Percentiles rank a stretch among this genome's conserved stretches.
Conservation (phyloP, 2,888 invertebrate species). For the Ypsolopha scabrella region DNA sequence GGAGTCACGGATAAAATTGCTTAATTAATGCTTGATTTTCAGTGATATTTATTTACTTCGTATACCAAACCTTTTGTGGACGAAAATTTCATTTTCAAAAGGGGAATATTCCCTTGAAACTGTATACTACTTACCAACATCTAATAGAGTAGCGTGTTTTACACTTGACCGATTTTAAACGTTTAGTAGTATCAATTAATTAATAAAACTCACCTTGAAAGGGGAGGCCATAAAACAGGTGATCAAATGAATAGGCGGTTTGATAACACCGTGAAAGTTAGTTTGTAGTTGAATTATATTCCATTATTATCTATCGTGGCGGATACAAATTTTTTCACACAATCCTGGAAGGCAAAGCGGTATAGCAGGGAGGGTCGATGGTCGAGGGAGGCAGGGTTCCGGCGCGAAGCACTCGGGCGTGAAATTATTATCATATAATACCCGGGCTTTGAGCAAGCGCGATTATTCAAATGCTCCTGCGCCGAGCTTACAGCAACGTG, state of each 20-base stretch:
- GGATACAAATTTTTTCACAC: constrained; percentile 50
- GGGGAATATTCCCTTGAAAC: constrained; percentile 2
- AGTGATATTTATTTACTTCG: background rate
- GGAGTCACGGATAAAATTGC: background rate
- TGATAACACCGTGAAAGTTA: constrained; percentile 26
- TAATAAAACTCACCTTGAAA: constrained; percentile 26
- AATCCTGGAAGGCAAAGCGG: constrained; percentile 40
- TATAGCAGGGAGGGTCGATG: constrained; percentile 22
- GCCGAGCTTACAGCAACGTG: constrained; percentile 22
- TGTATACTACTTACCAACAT: background rate
- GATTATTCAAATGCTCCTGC: constrained; percentile 62
- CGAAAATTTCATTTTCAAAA: background rate
- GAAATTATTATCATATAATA: constrained; percentile 70
- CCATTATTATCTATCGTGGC: constrained; percentile 22
- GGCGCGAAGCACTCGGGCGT: constrained; percentile 50
- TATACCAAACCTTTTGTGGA: background rate
- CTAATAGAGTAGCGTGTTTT: constrained; percentile 23
- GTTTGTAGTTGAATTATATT: constrained; percentile 18
- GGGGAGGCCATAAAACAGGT: constrained; percentile 23
- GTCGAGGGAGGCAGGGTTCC: constrained; percentile 22
- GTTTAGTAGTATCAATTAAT: constrained; percentile 53
- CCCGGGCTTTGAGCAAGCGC: constrained; percentile 46
- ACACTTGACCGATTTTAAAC: constrained; percentile 47
- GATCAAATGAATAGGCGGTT: constrained; percentile 10
- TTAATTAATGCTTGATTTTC: background rate